Base-by-base conservation (phyloP, 2,113 vertebrate genomes). In the Cercopithecus mona region DNA sequence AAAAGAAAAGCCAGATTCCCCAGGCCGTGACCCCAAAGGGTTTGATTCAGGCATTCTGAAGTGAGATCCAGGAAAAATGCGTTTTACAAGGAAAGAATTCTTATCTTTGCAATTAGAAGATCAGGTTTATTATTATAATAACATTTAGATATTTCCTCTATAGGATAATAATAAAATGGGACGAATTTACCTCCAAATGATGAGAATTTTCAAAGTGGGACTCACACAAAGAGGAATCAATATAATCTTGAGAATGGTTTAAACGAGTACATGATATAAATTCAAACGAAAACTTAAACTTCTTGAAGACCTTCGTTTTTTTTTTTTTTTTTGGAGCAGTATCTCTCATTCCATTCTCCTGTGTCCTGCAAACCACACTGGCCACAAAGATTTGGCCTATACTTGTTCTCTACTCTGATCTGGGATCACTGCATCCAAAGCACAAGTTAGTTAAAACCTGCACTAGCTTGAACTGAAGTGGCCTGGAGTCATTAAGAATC, bases 61-160 rank as follows among this genome's bases (percentile, higher is more conserved):
- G 48, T 88, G 55, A 32, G 20, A 83, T 79, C 48, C 48, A 83
- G 50, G 52, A 78, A 81, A 30, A 30, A 72, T 25, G 48, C 85
- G 87, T 91, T 61, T 94, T 93, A 93, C 20, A 92, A 93, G 52
- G 16, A 94, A 76, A 55, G 50, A 90, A 92, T 92, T 88, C 27
- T 72, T 86, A 88, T 50, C 48, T 20, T 57, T 90, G n/a, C 38
- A 61, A 90, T 55, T 85, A 82, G 90, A 92, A 75, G 14, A 87
- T 83, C 8, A 68, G 23, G 38, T 79, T 86, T 45, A 45, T 45
- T 45, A 45, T 45, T 45, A 95, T 88, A 97, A 89, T 61, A 86
- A 85, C 97, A 87, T 68, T 75, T 75, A 61, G 16, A 50, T 48
- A 59, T 79, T 96, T 93, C 57, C 55, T 73, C 75, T 16, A 66